phyloP scores from a whole-genome alignment of 2,888 invertebrate species.

The Amiota communis region DNA sequence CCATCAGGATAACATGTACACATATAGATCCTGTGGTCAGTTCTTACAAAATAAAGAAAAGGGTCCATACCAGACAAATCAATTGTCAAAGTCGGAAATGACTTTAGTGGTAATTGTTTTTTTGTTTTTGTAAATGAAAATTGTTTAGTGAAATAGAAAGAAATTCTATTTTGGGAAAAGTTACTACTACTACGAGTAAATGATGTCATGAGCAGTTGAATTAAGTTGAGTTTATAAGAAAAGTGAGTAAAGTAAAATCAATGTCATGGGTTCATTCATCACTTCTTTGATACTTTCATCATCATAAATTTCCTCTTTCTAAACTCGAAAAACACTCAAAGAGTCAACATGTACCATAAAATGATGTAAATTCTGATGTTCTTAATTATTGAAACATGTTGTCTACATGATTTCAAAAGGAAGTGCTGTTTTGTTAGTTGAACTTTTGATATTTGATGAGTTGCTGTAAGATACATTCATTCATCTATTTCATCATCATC shows the following conservation, averaged over 20 bases:
- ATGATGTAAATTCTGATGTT: no score
- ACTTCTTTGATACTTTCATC: not conserved
- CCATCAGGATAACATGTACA: not conserved
- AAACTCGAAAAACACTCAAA: not conserved
- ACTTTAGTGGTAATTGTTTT: conserved; percentile 49
- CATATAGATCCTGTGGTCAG: conserved; percentile 8
- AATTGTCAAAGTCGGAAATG: conserved; percentile 58
- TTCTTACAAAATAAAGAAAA: no score
- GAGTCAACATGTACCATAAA: not conserved
- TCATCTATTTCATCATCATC: not conserved
- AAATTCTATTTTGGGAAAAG: conserved; percentile 43
- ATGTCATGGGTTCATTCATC: not conserved
- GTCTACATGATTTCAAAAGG: not conserved
- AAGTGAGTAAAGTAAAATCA: not conserved
- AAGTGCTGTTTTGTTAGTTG: not conserved
- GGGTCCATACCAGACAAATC: not conserved
- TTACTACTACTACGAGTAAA: not conserved
- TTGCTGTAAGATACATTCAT: conserved; percentile 2
- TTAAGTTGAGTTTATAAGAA: no score
- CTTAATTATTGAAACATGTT: not conserved
- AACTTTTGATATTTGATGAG: not conserved
- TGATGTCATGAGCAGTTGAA: no score
- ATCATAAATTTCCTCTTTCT: not conserved
- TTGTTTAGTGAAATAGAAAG: not conserved
- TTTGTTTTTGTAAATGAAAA: conserved; percentile 2